These are phyloP conservation scores for Petrocephalus schoutedeni DNA, from an alignment of 2,797 vertebrate species.

Conservation along the genomic window DNA sequence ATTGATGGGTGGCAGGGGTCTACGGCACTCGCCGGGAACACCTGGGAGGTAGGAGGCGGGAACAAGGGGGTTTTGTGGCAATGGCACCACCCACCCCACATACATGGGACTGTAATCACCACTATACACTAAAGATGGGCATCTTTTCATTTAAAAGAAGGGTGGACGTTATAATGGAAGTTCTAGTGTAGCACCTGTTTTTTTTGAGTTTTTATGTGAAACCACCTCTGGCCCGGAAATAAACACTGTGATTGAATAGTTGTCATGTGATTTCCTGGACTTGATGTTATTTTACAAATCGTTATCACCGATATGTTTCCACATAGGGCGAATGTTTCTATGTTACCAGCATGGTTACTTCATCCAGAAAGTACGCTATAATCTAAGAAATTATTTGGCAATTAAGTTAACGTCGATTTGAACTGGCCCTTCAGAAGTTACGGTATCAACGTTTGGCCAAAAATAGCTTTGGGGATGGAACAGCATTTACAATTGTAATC, in stretches of 20 bases:
- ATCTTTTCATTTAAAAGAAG: slow-evolving; percentile 9
- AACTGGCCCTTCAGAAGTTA: background rate
- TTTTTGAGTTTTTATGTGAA: background rate
- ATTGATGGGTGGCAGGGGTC: slow-evolving; percentile 25
- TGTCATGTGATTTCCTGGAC: background rate
- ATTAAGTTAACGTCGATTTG: background rate
- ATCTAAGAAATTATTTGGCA: background rate
- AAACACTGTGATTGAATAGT: background rate
- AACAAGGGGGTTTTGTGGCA: slow-evolving; percentile 30
- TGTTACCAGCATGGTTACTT: background rate
- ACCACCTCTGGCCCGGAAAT: background rate
- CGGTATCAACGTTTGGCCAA: background rate
- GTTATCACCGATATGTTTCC: background rate
- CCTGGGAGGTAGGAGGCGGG: slow-evolving; percentile 25
- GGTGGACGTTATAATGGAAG: background rate
- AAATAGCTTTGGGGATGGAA: background rate
- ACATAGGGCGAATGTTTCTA: background rate
- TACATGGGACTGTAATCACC: slow-evolving; percentile 13
- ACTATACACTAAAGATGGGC: slow-evolving; percentile 19
- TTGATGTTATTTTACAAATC: background rate
- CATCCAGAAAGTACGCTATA: background rate
- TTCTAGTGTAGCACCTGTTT: background rate
- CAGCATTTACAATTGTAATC: background rate
- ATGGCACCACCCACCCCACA: background rate
- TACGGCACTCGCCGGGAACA: slow-evolving; percentile 18